Percentiles rank a stretch among this genome's conserved stretches.
Conservation (phyloP, 1,140 invertebrate genomes). For the Hypsibius dujardini region DNA sequence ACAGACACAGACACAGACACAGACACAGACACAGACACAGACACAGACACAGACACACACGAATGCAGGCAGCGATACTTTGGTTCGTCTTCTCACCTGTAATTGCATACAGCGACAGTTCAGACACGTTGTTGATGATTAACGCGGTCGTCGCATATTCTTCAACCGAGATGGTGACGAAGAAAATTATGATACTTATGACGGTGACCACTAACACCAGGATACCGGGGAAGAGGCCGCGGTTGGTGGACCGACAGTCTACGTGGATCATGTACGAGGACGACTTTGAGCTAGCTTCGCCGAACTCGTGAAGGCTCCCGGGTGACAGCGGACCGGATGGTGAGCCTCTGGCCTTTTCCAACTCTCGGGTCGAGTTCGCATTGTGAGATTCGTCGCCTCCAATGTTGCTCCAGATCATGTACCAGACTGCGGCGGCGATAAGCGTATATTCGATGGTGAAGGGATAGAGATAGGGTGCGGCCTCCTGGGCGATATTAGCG, state of each 20-base stretch:
- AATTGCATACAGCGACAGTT: conserved; percentile 28
- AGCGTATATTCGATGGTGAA: conserved; percentile 56
- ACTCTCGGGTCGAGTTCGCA: conserved; percentile 17
- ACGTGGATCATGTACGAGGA: conserved; percentile 38
- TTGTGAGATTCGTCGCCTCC: conserved; percentile 37
- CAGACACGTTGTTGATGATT: conserved; percentile 28
- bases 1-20: too few relatives aligned
- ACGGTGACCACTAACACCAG: conserved; percentile 70
- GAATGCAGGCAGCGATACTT: too few relatives aligned
- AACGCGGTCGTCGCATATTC: conserved; percentile 31
- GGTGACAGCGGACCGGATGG: neutral
- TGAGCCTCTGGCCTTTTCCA: neutral
- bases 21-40: too few relatives aligned
- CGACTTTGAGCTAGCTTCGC: neutral
- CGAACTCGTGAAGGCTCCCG: neutral
- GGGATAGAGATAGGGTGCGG: conserved; percentile 49
- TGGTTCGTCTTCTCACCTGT: too few relatives aligned
- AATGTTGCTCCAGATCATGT: conserved; percentile 52
- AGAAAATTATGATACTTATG: conserved; percentile 81
- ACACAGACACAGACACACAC: too few relatives aligned
- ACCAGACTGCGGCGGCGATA: conserved; percentile 50
- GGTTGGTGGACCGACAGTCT: conserved; percentile 52
- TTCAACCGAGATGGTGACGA: conserved; percentile 59
- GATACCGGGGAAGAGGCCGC: conserved; percentile 75
- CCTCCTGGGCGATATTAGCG: conserved; percentile 11